A percentile compares a stretch with the other conserved stretches of the same genome.
phyloP scores from a whole-genome alignment of 2,888 invertebrate species.

The Argyresthia albistria region DNA sequence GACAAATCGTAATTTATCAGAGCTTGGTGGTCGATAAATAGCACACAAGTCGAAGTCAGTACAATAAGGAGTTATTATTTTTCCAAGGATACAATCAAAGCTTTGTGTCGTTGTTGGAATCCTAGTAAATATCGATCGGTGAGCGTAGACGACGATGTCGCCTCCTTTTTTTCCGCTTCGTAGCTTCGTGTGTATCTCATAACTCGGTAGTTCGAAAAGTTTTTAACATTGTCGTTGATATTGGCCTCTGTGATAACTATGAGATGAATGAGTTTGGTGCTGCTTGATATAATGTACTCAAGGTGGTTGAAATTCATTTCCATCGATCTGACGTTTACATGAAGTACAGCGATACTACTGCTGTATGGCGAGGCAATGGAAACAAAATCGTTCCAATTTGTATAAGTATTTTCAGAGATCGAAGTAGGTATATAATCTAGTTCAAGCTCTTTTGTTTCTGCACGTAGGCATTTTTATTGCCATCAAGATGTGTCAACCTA shows the following conservation, averaged over 20 bases:
- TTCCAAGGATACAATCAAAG: no score
- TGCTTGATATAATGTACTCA: background rate
- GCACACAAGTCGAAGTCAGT: no score
- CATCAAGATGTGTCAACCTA: background rate
- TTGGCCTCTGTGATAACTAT: background rate
- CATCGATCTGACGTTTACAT: background rate
- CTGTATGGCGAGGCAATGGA: background rate
- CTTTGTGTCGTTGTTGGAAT: no score
- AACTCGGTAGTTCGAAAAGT: no score
- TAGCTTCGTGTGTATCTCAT: no score
- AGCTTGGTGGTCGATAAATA: no score
- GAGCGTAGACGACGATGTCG: no score
- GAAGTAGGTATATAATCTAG: background rate
- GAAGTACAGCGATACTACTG: background rate
- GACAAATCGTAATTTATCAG: no score
- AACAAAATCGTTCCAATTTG: background rate
- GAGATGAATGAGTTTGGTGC: background rate
- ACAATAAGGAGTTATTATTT: no score
- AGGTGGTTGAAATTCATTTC: background rate
- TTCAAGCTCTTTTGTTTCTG: background rate
- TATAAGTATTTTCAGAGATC: background rate
- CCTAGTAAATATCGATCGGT: no score
- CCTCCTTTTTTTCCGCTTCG: no score
- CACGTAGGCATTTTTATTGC: background rate
- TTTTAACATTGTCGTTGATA: no score